Percentiles rank a stretch among this genome's conserved stretches.
Conservation (phyloP, 1,140 invertebrate species). For the Psix sp. region DNA sequence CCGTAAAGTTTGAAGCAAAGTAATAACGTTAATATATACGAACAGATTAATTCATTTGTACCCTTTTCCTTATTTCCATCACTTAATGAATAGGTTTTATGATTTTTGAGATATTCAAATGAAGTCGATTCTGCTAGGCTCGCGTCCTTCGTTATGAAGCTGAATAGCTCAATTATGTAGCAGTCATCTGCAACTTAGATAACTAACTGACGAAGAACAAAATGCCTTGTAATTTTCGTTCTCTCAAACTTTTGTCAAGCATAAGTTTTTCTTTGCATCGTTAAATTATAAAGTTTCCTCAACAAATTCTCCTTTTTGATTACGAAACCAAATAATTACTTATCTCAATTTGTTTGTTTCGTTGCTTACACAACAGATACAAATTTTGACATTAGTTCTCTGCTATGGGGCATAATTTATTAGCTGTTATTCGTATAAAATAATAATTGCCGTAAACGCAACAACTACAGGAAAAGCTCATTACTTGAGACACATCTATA, state of each 20-base stretch:
- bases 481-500: not conserved
- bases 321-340: no score
- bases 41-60: slow-evolving; percentile 35
- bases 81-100: slow-evolving; percentile 38
- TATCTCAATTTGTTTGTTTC: no score
- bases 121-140: slow-evolving; percentile 8
- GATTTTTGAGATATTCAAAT: slow-evolving; percentile 44
- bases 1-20: not conserved
- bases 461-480: not conserved
- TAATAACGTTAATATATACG: slow-evolving; percentile 35
- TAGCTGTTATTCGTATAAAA: no score
- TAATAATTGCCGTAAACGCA: not conserved
- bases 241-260: not conserved
- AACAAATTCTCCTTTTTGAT: no score
- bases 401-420: no score
- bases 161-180: slow-evolving; percentile 34
- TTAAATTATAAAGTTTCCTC: no score
- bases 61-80: slow-evolving; percentile 18
- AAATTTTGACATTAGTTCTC: no score
- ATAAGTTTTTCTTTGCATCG: not conserved
- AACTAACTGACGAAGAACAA: slow-evolving; percentile 13
- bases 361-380: no score
- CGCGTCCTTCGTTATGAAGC: slow-evolving; percentile 6
- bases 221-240: slow-evolving; percentile 4
- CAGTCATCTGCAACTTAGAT: slow-evolving; percentile 36